A percentile compares a stretch with the other conserved stretches of the same genome.
phyloP scores from a whole-genome alignment of 35 echinoderm and acorn worm genomes.

The Lytechinus pictus region DNA sequence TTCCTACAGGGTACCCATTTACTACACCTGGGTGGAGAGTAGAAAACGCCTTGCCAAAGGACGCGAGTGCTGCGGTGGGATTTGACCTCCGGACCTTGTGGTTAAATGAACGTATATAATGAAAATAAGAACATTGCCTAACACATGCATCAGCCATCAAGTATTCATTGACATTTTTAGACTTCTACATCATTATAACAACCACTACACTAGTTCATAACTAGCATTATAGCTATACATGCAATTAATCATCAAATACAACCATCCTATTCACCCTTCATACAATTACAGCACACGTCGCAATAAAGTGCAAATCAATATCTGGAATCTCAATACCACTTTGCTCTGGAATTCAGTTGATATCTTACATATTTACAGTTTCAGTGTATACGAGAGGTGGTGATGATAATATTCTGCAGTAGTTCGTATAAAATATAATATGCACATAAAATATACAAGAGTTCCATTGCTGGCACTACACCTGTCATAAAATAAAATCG shows the following conservation, averaged over 20 bases:
- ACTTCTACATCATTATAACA: background rate
- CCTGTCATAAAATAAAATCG: background rate
- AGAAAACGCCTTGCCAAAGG: no score
- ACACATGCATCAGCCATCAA: background rate
- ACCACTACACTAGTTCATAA: background rate
- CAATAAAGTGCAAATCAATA: background rate
- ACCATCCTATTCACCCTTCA: background rate
- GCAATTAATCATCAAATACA: background rate
- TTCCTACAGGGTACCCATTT: no score
- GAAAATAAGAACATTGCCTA: no score
- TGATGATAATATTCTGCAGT: background rate
- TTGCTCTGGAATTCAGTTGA: background rate
- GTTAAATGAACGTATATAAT: no score
- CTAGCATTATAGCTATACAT: background rate
- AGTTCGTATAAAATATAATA: slow-evolving; percentile 21
- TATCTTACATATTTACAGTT: background rate
- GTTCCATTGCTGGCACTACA: background rate
- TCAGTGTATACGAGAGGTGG: background rate
- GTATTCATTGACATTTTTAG: background rate
- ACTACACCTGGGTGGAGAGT: no score
- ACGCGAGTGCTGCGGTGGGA: no score
- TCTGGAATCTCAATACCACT: background rate
- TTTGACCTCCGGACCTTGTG: no score
- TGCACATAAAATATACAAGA: background rate
- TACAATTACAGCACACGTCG: background rate